Base-by-base conservation (phyloP, 1,140 invertebrate genomes). In the Ectropis grisescens region DNA sequence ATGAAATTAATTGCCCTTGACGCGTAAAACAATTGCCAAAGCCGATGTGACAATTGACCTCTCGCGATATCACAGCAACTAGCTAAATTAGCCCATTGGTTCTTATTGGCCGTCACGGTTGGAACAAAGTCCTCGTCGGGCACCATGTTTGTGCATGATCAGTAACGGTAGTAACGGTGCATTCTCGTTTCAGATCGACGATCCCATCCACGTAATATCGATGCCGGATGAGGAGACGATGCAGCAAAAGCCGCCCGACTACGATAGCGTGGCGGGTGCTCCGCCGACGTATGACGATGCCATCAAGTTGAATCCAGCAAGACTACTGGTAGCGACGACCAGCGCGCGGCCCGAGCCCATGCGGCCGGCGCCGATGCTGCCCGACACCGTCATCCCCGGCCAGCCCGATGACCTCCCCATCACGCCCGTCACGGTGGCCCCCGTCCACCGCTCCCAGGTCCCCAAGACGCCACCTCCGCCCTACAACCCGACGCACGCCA, bases 271-370 rank as follows among this genome's bases (percentile, higher is more conserved):
- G 13, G 85, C 87, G 1, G 88, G 88, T 10, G 83, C 85, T 25
- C 89, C 89, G 23, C 90, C 90, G 1, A 88, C 87, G 13, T 91
- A 91, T 57, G 89, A 91, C 42, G 89, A 90, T 47, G 90, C 90
- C 8, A 90, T 91, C 49, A 90, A 89, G 60, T 67, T 91, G 34
- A 87, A 87, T 71, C 89, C 89, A 15, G 79, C 82, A 25, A 51
- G 76, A 1, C 43, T 82, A 31, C 55, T 84, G 26, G 64, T 66
- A 1, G 59, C 74, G 11, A 64, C 47, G 3, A 68, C 65, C 62
- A 67, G 61, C 41, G 45, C 59, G 13, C 61, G 57, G n/a, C 48
- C 32, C 28, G 49, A 45, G 13, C 22, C 38, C 34, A n/a, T n/a
- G n/a, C 29, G 53, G 15, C 33, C 31, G 37, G n/a, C 40, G 32